These are phyloP conservation scores for Cotesia glomerata DNA, from an alignment of 1,140 invertebrate genomes.

Conservation along the genomic window DNA sequence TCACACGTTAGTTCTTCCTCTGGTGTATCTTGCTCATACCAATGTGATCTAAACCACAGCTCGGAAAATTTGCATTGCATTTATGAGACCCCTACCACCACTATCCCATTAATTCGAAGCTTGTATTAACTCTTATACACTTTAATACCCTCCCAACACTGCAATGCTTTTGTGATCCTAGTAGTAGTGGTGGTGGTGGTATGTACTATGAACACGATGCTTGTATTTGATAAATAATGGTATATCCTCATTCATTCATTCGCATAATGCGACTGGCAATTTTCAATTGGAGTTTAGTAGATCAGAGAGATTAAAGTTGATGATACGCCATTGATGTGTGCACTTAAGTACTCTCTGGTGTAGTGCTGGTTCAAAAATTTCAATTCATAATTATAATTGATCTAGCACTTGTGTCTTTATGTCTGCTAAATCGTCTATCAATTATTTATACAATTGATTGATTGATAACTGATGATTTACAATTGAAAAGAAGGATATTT, in stretches of 20 bases:
- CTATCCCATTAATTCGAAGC: neutral
- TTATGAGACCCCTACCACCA: slow-evolving; percentile 35
- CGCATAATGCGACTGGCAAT: neutral
- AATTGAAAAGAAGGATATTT: too few relatives aligned
- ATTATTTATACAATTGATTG: too few relatives aligned
- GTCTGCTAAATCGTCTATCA: too few relatives aligned
- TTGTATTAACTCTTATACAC: neutral
- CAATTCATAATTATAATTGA: too few relatives aligned
- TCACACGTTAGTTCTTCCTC: neutral
- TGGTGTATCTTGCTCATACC: slow-evolving; percentile 1
- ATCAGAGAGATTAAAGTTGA: neutral
- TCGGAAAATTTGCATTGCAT: slow-evolving; percentile 47
- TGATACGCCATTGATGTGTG: too few relatives aligned
- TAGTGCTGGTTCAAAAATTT: too few relatives aligned
- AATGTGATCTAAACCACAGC: slow-evolving; percentile 29
- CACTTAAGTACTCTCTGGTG: too few relatives aligned
- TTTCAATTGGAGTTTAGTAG: neutral
- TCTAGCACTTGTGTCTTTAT: too few relatives aligned
- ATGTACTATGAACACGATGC: neutral
- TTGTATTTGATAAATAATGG: neutral
- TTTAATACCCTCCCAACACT: too few relatives aligned
- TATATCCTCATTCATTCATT: neutral
- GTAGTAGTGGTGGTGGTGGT: too few relatives aligned
- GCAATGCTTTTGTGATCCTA: too few relatives aligned
- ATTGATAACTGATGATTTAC: too few relatives aligned